phyloP scores from a whole-genome alignment of 2,888 invertebrate species.

The Tachina lurida region DNA sequence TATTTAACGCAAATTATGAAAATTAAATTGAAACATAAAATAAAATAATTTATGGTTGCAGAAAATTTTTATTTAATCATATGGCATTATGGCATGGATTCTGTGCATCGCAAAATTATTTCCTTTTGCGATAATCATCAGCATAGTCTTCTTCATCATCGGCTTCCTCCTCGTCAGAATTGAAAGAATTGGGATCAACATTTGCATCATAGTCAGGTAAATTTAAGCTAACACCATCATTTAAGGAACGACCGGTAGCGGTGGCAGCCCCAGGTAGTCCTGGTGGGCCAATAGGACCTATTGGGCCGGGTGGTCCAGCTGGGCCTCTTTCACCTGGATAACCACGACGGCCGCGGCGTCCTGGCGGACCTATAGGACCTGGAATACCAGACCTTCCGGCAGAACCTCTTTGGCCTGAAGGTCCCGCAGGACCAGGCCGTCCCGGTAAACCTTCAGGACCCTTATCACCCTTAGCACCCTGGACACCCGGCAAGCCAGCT shows the following conservation, averaged over 20 bases:
- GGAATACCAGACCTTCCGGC: slow-evolving; percentile 65
- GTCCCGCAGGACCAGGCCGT: slow-evolving; percentile 62
- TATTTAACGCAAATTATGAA: background rate
- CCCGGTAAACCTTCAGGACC: slow-evolving; percentile 68
- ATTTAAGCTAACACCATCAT: slow-evolving; percentile 2
- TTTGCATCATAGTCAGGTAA: slow-evolving; percentile 40
- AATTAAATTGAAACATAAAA: background rate
- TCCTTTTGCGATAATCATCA: slow-evolving; percentile 42
- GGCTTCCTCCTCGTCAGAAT: slow-evolving; percentile 15
- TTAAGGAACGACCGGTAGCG: slow-evolving; percentile 47
- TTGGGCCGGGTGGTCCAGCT: slow-evolving; percentile 64
- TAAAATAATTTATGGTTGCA: background rate
- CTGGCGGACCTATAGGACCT: slow-evolving; percentile 69
- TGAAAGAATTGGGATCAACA: background rate
- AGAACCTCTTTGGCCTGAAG: slow-evolving; percentile 64
- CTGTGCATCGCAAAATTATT: background rate
- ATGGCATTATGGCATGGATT: too few relatives aligned
- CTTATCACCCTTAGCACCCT: slow-evolving; percentile 68
- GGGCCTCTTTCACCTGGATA: slow-evolving; percentile 73
- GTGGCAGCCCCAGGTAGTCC: slow-evolving; percentile 67
- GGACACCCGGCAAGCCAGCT: slow-evolving; percentile 63
- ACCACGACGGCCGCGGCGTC: slow-evolving; percentile 70
- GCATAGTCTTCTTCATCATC: slow-evolving; percentile 41
- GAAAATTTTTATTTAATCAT: background rate
- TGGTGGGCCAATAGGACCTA: slow-evolving; percentile 66